Base-by-base conservation (phyloP, 2,797 vertebrate genomes). In the Hoplostethus mediterraneus region DNA sequence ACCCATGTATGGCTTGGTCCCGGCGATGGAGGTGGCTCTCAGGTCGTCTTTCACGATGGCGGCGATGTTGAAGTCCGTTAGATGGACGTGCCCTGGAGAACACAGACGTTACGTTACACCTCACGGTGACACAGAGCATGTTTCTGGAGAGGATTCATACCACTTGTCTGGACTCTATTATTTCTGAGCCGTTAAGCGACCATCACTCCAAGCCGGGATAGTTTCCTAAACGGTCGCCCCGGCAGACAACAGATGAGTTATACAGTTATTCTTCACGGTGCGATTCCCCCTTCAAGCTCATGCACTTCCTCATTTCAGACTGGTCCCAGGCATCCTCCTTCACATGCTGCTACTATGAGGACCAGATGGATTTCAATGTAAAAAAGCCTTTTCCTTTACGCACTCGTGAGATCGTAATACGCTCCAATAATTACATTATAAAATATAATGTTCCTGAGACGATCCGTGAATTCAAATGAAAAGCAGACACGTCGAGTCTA, bases 1-100 rank as follows among this genome's bases (percentile, higher is more conserved):
- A 99, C 98, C 98, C 98, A 99, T 99, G 64, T 99, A 99, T 0
- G 98, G 98, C 82, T 98, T 99, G 14, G 98, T 99, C 82, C 98
- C 98, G 12, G 98, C 98, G 0, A 99, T 94, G 1, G 97, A 97
- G 21, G 96, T 97, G 59, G 97, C 95, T 38, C 93, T 94, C 3
- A 91, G 90, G 78, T 98, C 97, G 1, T 95, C 94, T 11, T 95
- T 97, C 53, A 99, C 93, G 44, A 94, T 88, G 0, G 97, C 95
- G 25, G 98, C 98, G 0, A 99, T 98, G 82, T 99, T 99, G 93
- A 99, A 99, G 85, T 99, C 98, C 0, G 98, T 98, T 72, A 99
- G 92, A 81, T 99, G 98, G 78, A 95, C 96, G 0, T 99, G 98
- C 2, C 98, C 98, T 99, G 82, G 6, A 55, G 60, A 82, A 64